Base-by-base conservation (phyloP, 35 echinoderm and acorn worm genomes). In the Patiria miniata region DNA sequence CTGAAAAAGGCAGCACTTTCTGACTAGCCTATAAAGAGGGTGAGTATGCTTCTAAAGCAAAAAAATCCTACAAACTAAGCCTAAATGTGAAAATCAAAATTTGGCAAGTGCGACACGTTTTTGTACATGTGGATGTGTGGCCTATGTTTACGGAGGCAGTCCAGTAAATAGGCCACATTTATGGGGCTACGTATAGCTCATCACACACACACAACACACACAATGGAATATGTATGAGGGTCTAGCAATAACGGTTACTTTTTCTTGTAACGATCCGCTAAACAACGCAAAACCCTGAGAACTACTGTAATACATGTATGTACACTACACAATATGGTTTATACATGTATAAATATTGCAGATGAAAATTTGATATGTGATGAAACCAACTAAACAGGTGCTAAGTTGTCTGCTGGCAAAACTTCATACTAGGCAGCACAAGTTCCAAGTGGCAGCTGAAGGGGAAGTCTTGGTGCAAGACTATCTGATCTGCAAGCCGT, bases 301-400 rank as follows among this genome's bases (percentile, higher is more conserved):
- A 36, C 65, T 73, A 73, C 19, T 8, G n/a, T 10, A 34, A 73
- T 73, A 73, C 22, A 23, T 16, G 22, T 69, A 73, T 73, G 29
- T 73, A 73, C 65, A 73, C 65, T 73, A 30, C 65, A 73, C 65
- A 73, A n/a, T n/a, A 73, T 28, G 8, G 26, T 73, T 4, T 73
- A 32, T 30, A 73, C n/a, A n/a, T n/a, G n/a, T 12, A 32, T 73
- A 61, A 21, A 22, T 22, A 73, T 73, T 73, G 65, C 65, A 30
- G 29, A n/a, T 60, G 16, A 73, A 73, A 73, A 73, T 34, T 14
- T 14, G 12, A 30, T 34, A 28, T 68, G 15, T 18, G 2, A 22
- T n/a, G 17, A 8, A 68, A 47, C 61, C n/a, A 23, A 0, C 1
- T 0, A 68, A 68, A 29, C n/a, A 6, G 26, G n/a, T 68, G 32